Conservation (phyloP, 2,113 vertebrate species). For the Clarias magur region DNA sequence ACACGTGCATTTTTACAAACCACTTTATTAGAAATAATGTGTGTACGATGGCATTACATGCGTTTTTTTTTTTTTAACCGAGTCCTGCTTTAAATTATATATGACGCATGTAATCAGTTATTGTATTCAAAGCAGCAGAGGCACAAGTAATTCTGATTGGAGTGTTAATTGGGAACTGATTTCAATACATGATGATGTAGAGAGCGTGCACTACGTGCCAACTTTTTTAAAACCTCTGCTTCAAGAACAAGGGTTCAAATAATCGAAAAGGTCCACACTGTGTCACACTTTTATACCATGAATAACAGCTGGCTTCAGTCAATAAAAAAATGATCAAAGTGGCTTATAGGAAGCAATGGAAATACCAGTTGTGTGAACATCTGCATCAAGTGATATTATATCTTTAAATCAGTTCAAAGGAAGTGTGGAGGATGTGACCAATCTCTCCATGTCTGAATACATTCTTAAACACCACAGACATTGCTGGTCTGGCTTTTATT, state of each 20-base stretch:
- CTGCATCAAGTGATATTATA: neutral
- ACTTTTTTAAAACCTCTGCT: neutral
- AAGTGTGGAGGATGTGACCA: neutral
- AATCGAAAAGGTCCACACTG: neutral
- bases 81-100: neutral
- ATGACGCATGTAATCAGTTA: neutral
- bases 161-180: neutral
- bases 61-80: neutral
- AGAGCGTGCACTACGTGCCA: neutral
- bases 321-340: neutral
- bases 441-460: neutral
- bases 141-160: neutral
- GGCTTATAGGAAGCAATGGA: neutral
- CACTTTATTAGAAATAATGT: neutral
- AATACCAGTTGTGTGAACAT: neutral
- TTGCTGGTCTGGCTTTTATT: conserved; percentile 54
- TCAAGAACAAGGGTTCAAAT: neutral
- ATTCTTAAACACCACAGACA: conserved; percentile 26
- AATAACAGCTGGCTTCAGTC: neutral
- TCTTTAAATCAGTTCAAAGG: conserved; percentile 13
- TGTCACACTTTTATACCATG: neutral
- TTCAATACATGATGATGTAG: neutral
- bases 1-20: neutral
- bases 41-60: neutral
- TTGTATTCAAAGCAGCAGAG: neutral